These are phyloP conservation scores for Callipepla californica DNA, from an alignment of 2,113 vertebrate genomes.

Conservation along the genomic window DNA sequence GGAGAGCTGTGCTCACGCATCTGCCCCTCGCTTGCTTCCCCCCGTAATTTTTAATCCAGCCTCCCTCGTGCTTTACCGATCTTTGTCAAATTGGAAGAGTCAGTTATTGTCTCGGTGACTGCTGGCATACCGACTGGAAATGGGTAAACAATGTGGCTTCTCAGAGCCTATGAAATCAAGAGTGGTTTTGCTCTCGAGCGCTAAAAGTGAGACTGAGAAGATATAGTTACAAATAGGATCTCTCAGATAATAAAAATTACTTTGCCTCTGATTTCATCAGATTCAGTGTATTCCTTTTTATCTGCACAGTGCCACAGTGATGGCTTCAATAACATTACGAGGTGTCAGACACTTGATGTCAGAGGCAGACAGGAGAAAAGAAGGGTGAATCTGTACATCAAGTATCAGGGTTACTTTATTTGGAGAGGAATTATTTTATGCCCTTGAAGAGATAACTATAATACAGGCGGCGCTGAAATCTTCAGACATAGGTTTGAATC, in stretches of 20 bases:
- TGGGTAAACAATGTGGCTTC: conserved; percentile 68
- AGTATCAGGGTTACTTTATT: conserved; percentile 4
- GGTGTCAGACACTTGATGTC: conserved; percentile 11
- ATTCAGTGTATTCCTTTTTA: conserved; percentile 27
- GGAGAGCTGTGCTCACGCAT: neutral
- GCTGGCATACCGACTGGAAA: conserved; percentile 49
- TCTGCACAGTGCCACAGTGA: neutral
- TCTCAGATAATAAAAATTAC: conserved; percentile 63
- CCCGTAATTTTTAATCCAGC: conserved; percentile 54
- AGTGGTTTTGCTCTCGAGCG: conserved; percentile 20
- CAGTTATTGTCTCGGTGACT: conserved; percentile 69
- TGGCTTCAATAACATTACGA: neutral
- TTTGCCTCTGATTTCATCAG: conserved; percentile 62
- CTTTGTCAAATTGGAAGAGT: conserved; percentile 62
- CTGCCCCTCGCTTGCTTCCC: conserved; percentile 5
- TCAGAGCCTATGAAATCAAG: conserved; percentile 21
- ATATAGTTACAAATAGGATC: conserved; percentile 26
- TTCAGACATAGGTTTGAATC: neutral
- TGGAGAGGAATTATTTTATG: neutral
- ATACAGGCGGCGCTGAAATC: neutral
- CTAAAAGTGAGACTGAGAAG: conserved; percentile 17
- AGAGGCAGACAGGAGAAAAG: neutral
- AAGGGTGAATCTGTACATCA: neutral
- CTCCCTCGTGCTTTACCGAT: conserved; percentile 49
- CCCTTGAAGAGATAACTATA: neutral